phyloP scores from a whole-genome alignment of 2,113 vertebrate genomes.

The Mustela lutreola region DNA sequence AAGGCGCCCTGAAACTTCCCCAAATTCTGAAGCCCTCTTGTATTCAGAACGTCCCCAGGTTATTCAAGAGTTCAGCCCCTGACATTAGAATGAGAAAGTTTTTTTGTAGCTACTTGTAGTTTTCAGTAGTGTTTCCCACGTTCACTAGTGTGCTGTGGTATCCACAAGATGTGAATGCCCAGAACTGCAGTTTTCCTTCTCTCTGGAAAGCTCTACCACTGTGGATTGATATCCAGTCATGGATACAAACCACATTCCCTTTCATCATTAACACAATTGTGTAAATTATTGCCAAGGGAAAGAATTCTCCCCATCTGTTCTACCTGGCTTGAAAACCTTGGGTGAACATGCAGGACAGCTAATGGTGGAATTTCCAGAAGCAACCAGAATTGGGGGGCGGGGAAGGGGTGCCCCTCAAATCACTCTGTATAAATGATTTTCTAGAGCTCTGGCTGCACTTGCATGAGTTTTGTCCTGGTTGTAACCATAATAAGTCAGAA shows the following conservation, averaged over 20 bases:
- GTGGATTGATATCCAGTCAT: neutral
- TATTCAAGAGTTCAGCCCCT: constrained; percentile 64
- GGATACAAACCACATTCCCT: neutral
- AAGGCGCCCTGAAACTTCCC: constrained; percentile 45
- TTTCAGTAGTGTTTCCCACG: constrained; percentile 66
- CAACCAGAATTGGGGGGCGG: neutral
- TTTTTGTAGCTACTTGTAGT: constrained; percentile 19
- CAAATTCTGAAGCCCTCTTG: constrained; percentile 65
- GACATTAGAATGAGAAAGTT: constrained; percentile 68
- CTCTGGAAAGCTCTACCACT: neutral
- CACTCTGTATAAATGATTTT: neutral
- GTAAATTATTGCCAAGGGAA: neutral
- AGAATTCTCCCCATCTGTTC: neutral
- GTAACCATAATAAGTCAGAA: neutral
- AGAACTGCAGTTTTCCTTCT: neutral
- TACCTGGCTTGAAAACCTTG: constrained; percentile 1
- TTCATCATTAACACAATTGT: neutral
- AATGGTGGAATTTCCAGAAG: neutral
- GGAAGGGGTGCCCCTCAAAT: neutral
- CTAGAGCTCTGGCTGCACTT: neutral
- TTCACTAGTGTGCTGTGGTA: neutral
- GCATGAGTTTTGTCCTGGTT: neutral
- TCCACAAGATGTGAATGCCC: neutral
- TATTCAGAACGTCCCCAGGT: constrained; percentile 58
- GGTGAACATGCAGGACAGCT: neutral